These are phyloP conservation scores for Sarcophaga rosellei DNA, from an alignment of 2,888 invertebrate species.

Conservation along the genomic window DNA sequence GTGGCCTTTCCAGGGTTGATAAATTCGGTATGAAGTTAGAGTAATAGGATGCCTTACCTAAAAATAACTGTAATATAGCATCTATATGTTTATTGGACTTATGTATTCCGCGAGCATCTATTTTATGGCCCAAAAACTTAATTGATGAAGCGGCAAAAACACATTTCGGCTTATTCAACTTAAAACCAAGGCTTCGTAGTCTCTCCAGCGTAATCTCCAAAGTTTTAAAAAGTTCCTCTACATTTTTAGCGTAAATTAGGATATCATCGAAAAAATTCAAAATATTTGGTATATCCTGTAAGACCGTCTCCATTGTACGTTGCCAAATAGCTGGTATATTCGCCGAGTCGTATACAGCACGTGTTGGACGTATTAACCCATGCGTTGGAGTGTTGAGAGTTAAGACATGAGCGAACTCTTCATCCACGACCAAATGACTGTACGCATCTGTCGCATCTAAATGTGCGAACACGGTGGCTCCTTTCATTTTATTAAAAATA, in stretches of 20 bases:
- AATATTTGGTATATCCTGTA: constrained; percentile 45
- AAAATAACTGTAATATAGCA: constrained; percentile 38
- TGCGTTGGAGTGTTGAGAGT: constrained; percentile 15
- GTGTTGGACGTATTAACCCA: constrained; percentile 11
- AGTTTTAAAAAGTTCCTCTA: constrained; percentile 43
- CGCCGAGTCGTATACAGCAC: constrained; percentile 20
- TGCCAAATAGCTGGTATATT: too few species aligned
- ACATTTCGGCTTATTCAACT: constrained; percentile 51
- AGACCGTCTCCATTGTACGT: constrained; percentile 34
- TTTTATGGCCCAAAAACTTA: constrained; percentile 57
- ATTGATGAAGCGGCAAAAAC: constrained; percentile 44
- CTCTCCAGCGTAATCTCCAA: constrained; percentile 1
- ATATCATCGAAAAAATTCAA: constrained; percentile 55
- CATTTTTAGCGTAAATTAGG: constrained; percentile 46
- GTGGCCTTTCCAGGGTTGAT: not conserved
- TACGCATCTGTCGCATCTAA: constrained; percentile 59
- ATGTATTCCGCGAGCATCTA: constrained; percentile 43
- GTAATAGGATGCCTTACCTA: constrained; percentile 25
- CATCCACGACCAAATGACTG: constrained; percentile 48
- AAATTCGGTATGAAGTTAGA: constrained; percentile 20
- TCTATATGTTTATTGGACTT: constrained; percentile 61
- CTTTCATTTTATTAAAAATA: constrained; percentile 37
- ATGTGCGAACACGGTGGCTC: constrained; percentile 30
- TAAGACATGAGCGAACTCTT: constrained; percentile 38
- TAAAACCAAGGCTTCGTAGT: constrained; percentile 29